These are phyloP conservation scores for Sander lucioperca DNA, from an alignment of 2,113 vertebrate genomes.

Conservation along the genomic window DNA sequence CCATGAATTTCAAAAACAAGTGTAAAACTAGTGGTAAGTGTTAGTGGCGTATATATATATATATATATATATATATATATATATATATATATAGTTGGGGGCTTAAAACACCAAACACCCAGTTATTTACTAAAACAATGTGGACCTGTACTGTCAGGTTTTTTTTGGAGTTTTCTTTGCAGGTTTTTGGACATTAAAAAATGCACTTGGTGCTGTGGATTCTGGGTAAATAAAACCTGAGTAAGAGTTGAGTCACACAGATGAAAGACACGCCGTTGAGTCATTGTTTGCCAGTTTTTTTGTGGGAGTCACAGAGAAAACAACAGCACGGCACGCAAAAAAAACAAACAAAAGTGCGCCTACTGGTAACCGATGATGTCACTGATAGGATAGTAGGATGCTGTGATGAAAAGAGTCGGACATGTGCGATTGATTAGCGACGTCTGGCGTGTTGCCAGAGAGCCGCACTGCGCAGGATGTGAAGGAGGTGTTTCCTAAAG, in stretches of 20 bases:
- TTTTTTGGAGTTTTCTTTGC: too few species aligned
- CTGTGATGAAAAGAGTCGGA: neutral
- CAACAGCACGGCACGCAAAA: slow-evolving; percentile 20
- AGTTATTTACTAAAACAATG: too few species aligned
- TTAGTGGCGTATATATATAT: too few species aligned
- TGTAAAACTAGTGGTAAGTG: too few species aligned
- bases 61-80: too few species aligned
- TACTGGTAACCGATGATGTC: slow-evolving; percentile 13
- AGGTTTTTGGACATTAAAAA: too few species aligned
- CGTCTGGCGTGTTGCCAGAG: slow-evolving; percentile 10
- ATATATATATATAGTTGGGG: too few species aligned
- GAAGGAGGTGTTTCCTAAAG: neutral
- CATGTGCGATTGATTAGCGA: slow-evolving; percentile 37
- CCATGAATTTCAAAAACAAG: too few species aligned
- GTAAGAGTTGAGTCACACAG: slow-evolving; percentile 27
- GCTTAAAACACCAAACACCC: too few species aligned
- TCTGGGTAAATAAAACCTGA: too few species aligned
- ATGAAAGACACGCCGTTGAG: slow-evolving; percentile 43
- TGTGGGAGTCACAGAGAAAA: slow-evolving; percentile 22
- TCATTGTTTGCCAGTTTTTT: slow-evolving; percentile 7
- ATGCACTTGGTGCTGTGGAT: too few species aligned
- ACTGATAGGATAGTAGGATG: neutral
- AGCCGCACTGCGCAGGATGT: neutral
- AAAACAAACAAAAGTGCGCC: neutral
- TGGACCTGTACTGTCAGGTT: too few species aligned